phyloP scores from a whole-genome alignment of 2,888 invertebrate species.

The Orthonevra nobilis region DNA sequence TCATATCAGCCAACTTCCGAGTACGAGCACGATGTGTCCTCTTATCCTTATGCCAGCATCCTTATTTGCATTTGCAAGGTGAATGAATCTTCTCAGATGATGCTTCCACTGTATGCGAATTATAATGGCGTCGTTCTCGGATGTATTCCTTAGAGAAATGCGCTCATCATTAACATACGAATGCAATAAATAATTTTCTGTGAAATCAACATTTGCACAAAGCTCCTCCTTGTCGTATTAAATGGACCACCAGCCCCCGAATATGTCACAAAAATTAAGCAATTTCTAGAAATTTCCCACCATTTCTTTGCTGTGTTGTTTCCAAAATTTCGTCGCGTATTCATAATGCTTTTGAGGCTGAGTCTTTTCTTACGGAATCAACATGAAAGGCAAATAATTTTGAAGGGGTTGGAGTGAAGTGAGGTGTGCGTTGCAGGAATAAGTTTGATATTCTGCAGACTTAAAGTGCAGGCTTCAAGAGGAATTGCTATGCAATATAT shows the following conservation, averaged over 20 bases:
- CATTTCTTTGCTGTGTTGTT: conserved; percentile 46
- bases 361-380: conserved; percentile 20
- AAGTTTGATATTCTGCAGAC: too few relatives aligned
- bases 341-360: conserved; percentile 11
- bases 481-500: too few relatives aligned
- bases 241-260: conserved; percentile 18
- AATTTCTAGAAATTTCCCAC: conserved; percentile 28
- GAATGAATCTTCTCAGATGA: conserved; percentile 38
- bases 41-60: conserved; percentile 13
- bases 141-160: conserved; percentile 50
- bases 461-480: too few relatives aligned
- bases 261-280: conserved; percentile 61
- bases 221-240: background rate
- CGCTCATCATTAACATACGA: conserved; percentile 68
- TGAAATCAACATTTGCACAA: conserved; percentile 58
- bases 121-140: conserved; percentile 42
- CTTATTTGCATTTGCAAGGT: conserved; percentile 39
- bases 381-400: conserved; percentile 32
- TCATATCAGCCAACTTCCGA: conserved; percentile 9
- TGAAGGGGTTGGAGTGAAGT: conserved; percentile 9
- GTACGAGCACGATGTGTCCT: background rate
- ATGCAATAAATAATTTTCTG: conserved; percentile 67
- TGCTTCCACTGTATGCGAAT: conserved; percentile 37
- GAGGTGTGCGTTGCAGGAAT: too few relatives aligned
- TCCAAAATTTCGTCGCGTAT: background rate